Evolutionary conservation across 2,888 invertebrate species (phyloP).

Genomic region (Sepioteuthis lessoniana): DNA sequence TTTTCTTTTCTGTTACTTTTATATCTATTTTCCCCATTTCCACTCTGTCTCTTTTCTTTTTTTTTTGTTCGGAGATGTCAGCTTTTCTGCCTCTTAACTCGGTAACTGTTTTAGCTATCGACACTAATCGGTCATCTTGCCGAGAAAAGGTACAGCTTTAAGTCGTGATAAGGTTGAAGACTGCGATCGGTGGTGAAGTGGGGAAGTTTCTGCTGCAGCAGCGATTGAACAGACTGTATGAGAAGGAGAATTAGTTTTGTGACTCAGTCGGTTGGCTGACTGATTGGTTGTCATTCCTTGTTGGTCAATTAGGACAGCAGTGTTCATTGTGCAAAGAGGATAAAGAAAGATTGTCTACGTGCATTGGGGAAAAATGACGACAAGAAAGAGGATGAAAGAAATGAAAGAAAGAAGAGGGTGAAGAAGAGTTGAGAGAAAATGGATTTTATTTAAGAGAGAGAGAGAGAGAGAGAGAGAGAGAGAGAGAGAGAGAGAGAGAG

Average conservation of each 20-base stretch:
- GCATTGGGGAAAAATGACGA: background rate
- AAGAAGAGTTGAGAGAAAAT: background rate
- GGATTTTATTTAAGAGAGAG: background rate
- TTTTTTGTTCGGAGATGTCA: background rate
- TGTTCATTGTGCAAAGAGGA: background rate
- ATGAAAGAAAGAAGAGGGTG: background rate
- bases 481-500: background rate
- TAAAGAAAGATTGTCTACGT: background rate
- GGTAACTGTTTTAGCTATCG: background rate
- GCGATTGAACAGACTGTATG: too few species aligned
- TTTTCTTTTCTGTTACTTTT: too few species aligned
- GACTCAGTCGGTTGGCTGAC: background rate
- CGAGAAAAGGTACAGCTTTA: background rate
- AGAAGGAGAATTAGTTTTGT: too few species aligned
- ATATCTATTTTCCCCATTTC: too few species aligned
- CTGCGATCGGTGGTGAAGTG: too few species aligned
- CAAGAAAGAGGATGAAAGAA: too few species aligned
- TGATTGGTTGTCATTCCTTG: background rate
- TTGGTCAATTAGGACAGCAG: background rate
- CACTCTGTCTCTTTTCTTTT: too few species aligned
- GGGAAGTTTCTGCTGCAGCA: too few species aligned
- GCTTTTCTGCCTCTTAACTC: background rate
- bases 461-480: background rate
- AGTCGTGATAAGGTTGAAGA: conserved; percentile 11
- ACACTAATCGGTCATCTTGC: background rate